phyloP scores from a whole-genome alignment of 2,113 vertebrate species.

The Gavia stellata region DNA sequence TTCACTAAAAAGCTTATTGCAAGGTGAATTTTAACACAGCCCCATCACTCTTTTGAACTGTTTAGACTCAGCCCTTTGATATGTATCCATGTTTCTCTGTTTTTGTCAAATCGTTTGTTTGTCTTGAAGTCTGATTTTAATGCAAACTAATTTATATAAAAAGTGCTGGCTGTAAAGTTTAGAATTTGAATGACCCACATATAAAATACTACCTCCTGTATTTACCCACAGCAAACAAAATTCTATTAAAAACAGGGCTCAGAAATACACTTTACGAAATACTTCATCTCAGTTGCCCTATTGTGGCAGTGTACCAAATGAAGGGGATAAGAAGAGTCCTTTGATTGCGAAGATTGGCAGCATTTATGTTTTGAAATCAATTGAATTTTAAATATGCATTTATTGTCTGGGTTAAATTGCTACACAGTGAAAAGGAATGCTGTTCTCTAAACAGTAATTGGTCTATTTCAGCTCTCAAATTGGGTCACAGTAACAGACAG shows the following conservation, averaged over 20 bases:
- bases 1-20: neutral
- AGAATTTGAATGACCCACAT: neutral
- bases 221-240: neutral
- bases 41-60: neutral
- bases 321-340: neutral
- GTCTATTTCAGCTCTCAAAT: neutral
- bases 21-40: neutral
- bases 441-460: slow-evolving; percentile 5
- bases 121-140: neutral
- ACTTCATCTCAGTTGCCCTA: neutral
- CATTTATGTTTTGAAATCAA: neutral
- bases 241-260: neutral
- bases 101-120: neutral
- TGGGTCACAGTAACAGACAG: slow-evolving; percentile 18
- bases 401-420: slow-evolving; percentile 11
- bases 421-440: neutral
- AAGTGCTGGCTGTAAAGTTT: neutral
- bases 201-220: neutral
- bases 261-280: neutral
- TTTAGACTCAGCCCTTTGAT: neutral
- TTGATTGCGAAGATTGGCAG: neutral
- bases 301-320: neutral
- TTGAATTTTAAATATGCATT: slow-evolving; percentile 6
- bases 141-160: neutral
- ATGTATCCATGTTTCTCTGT: neutral